A percentile compares a stretch with the other conserved stretches of the same genome.
These are phyloP conservation scores for Harpagifer antarcticus DNA, from an alignment of 2,797 vertebrate species.

Conservation along the genomic window DNA sequence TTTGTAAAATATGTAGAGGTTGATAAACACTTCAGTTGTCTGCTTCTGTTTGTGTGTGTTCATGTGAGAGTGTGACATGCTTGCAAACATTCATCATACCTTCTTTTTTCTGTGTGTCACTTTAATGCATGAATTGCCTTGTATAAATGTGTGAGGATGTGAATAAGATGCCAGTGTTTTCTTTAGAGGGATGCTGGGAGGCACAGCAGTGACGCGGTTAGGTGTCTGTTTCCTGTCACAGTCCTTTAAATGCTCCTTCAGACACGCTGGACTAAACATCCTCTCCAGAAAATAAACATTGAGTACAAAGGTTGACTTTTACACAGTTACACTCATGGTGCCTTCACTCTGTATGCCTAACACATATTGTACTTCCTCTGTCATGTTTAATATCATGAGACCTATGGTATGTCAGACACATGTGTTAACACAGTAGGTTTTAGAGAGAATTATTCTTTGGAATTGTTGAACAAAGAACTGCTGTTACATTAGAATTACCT, in stretches of 20 bases:
- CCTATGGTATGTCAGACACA: not conserved
- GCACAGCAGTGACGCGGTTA: slow-evolving; percentile 50
- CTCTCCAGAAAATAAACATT: slow-evolving; percentile 62
- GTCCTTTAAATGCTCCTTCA: slow-evolving; percentile 29
- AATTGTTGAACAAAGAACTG: slow-evolving; percentile 16
- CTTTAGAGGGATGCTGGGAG: slow-evolving; percentile 47
- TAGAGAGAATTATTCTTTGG: not conserved
- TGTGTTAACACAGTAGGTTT: not conserved
- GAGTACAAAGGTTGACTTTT: slow-evolving; percentile 29
- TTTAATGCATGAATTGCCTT: not conserved
- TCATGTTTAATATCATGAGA: slow-evolving; percentile 5
- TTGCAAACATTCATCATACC: slow-evolving; percentile 12
- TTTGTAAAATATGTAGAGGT: slow-evolving; percentile 35
- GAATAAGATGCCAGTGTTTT: slow-evolving; percentile 9
- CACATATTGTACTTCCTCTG: slow-evolving; percentile 10
- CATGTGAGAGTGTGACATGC: not conserved
- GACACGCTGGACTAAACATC: slow-evolving; percentile 72
- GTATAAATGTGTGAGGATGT: slow-evolving; percentile 17
- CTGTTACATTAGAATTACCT: not conserved
- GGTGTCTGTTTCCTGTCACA: slow-evolving; percentile 65
- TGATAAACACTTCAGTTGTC: slow-evolving; percentile 11
- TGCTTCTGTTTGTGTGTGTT: slow-evolving; percentile 6
- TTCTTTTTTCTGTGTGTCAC: slow-evolving; percentile 7
- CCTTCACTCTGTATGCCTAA: slow-evolving; percentile 17
- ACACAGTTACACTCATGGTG: slow-evolving; percentile 9